These are phyloP conservation scores for Psilopsiagon aurifrons DNA, from an alignment of 2,113 vertebrate species.

Conservation along the genomic window DNA sequence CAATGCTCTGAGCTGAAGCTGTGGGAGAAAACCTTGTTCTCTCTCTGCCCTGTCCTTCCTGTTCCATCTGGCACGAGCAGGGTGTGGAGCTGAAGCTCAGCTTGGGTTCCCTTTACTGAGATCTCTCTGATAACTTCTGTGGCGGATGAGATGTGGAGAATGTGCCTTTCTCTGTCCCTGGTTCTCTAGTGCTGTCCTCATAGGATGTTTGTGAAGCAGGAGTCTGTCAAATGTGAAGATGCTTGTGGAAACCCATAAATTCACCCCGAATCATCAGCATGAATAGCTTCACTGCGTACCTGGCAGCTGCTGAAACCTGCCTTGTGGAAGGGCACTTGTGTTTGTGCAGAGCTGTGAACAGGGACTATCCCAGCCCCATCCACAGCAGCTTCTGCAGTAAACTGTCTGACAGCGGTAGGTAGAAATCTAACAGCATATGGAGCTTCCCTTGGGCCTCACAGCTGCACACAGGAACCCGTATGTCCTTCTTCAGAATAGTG, in stretches of 20 bases:
- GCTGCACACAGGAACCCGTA: background rate
- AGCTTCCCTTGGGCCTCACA: slow-evolving; percentile 23
- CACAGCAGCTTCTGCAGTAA: background rate
- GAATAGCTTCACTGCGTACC: background rate
- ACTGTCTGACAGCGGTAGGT: background rate
- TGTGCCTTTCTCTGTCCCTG: background rate
- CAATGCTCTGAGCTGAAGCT: background rate
- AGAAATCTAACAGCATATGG: background rate
- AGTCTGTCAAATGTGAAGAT: background rate
- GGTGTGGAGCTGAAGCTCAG: background rate
- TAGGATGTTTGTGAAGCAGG: background rate
- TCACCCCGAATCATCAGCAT: no score
- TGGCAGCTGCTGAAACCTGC: background rate
- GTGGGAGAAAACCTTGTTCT: background rate
- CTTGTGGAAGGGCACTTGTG: background rate
- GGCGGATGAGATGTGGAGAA: background rate
- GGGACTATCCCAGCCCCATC: background rate
- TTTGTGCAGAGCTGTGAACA: background rate
- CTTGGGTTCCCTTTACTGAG: background rate
- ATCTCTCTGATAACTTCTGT: background rate
- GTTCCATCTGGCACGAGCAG: background rate
- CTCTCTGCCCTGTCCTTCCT: background rate
- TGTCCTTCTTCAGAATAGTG: rapidly evolving
- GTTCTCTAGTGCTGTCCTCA: background rate
- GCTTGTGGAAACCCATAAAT: background rate